Evolutionary conservation across 2,888 invertebrate species (phyloP), one percentile per base, ranked within the genome.

Genomic region (Epicampocera succincta): DNA sequence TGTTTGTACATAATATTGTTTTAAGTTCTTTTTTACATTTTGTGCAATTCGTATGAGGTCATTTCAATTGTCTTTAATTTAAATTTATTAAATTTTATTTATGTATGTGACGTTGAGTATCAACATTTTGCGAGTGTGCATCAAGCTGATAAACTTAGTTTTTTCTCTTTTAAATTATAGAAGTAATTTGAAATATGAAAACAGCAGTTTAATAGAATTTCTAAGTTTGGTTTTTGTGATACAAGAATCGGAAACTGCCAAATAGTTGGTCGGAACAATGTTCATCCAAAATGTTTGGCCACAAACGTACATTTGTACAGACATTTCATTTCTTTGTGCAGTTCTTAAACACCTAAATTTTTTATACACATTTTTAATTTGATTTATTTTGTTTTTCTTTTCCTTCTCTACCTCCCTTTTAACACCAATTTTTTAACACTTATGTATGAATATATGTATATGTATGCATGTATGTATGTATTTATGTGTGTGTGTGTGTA

Each of bases 41-140:
- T 52, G 33, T 79, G 80, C 71, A 74, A 68, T 84, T 85, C 65
- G 50, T 74, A 75, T 80, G 87, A 87, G 90, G 90, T 90, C 90
- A 89, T 90, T 88, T 90, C 88, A 90, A 90, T 90, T 90, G 86
- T 88, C 86, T 86, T 86, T 87, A 90, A 90, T 90, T 90, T 84
- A 88, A 84, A 83, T 85, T 87, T 85, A 87, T 88, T 87, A 82
- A 82, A 65, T 71, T 65, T 42, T 48, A 66, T 65, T 40, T 48
- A 69, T 77, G 71, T 68, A 40, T 69, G 21, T 77, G 54, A 69
- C 52, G 69, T 63, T 69, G 61, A 19, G 48, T 56, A 66, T 74
- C 65, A 76, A 48, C 76, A 17, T 17, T 46, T 52, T 40, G 56
- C 40, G 17, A 46, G 9, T 38, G n/a, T 46, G 19, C 21, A 52